Base-by-base conservation (phyloP, 2,888 invertebrate species). In the Parelbella ahira region DNA sequence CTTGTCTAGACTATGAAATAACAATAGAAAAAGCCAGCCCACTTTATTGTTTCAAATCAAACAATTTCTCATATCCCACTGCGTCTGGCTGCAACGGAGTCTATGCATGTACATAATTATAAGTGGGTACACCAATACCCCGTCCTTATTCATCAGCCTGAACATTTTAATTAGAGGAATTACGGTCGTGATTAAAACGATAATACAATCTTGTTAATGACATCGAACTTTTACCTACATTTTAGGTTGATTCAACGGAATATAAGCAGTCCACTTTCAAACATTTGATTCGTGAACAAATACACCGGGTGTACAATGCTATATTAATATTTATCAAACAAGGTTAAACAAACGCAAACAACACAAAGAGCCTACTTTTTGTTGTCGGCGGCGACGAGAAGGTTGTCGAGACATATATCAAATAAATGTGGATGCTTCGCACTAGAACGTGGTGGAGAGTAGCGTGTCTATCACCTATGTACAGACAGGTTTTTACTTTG, bases 401-500 rank as follows among this genome's bases (percentile, higher is more conserved):
- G 13, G 13, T 15, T 34, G 9, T 23, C 9, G 15, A 23, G 23
- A 23, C 23, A 33, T 27, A 32, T 20, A 13, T 20, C 32, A 24
- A 41, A 21, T 10, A 28, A 19, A 4, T 19, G 30, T 19, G 7
- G 13, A 20, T 19, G 20, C 33, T 32, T 25, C 36, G 18, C 10
- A 6, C 18, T 32, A 41, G 19, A 24, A 12, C 20, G 20, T 41
- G 39, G 33, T 33, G 32, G 39, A 27, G 13, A 33, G 13, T 15
- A 9, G 32, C 11, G 11, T 50, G 55, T 53, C 57, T 54, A 59
- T 65, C 60, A 60, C 53, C 58, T 57, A 56, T 47, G 81, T 81
- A 80, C 83, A 83, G 83, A 83, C 81, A 49, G 55, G 72, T 80
- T 79, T 82, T 81, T 78, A 55, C 60, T 48, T 50, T 48, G 56